Percentiles rank a stretch among this genome's conserved stretches.
phyloP scores from a whole-genome alignment of 2,113 vertebrate species.

The Cyphomyrus plagiostoma region DNA sequence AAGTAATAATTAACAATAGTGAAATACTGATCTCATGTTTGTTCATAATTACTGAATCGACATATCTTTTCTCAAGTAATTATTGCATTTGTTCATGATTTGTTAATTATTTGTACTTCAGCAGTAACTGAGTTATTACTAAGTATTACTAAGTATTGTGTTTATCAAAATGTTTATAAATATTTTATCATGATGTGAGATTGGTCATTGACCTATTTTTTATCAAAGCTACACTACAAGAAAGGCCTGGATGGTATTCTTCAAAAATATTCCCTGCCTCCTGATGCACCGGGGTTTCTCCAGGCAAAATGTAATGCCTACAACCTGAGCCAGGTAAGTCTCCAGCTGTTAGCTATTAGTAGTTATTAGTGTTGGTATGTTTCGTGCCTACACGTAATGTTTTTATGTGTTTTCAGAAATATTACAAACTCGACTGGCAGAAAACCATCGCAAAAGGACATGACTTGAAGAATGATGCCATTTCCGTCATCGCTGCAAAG shows the following conservation, averaged over 20 bases:
- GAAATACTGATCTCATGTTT: too few relatives aligned
- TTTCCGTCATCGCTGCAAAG: conserved; percentile 78
- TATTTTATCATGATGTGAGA: not conserved
- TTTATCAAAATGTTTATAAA: not conserved
- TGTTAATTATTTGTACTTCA: too few relatives aligned
- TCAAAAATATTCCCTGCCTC: conserved; percentile 85
- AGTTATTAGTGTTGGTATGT: not conserved
- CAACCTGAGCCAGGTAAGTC: conserved; percentile 82
- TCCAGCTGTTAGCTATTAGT: not conserved
- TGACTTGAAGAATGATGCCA: conserved; percentile 72
- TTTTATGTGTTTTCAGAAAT: conserved; percentile 65
- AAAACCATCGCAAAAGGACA: conserved; percentile 76
- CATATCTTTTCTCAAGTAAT: too few relatives aligned
- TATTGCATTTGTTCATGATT: too few relatives aligned
- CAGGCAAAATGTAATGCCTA: conserved; percentile 92
- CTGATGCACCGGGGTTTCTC: conserved; percentile 78
- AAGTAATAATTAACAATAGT: too few relatives aligned
- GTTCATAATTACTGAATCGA: too few relatives aligned
- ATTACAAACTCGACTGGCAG: conserved; percentile 75
- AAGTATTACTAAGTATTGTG: too few relatives aligned
- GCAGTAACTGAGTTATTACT: too few relatives aligned
- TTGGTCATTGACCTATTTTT: not conserved
- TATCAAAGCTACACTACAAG: conserved; percentile 76
- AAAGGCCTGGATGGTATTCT: conserved; percentile 78
- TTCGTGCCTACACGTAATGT: not conserved